A percentile compares a stretch with the other conserved stretches of the same genome.
phyloP scores from a whole-genome alignment of 2,113 vertebrate genomes.

The Orcinus orca region DNA sequence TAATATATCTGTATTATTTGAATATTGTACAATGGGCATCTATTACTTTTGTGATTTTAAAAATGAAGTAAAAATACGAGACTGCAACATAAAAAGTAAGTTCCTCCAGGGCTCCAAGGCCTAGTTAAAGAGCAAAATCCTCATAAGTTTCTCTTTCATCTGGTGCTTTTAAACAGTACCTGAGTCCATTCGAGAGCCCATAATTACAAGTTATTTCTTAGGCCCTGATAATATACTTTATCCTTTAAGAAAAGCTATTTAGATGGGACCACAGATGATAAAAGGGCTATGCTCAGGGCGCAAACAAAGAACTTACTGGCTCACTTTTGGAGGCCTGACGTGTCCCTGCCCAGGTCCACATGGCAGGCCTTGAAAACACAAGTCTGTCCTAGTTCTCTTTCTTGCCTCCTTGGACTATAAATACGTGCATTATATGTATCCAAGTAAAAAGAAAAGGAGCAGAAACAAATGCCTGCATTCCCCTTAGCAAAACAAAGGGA shows the following conservation, averaged over 20 bases:
- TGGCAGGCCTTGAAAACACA: background rate
- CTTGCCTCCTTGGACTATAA: slow-evolving; percentile 17
- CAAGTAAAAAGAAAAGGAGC: slow-evolving; percentile 41
- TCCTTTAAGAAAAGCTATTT: slow-evolving; percentile 43
- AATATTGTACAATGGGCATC: background rate
- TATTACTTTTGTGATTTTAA: background rate
- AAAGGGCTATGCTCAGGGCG: slow-evolving; percentile 32
- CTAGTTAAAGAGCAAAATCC: background rate
- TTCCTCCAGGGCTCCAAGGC: background rate
- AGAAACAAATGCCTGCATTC: background rate
- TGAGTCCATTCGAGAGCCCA: background rate
- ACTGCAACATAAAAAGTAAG: background rate
- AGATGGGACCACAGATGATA: slow-evolving; percentile 2
- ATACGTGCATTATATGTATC: background rate
- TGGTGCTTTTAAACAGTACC: slow-evolving; percentile 39
- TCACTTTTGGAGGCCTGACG: background rate
- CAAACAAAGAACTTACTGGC: slow-evolving; percentile 28
- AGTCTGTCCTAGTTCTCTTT: background rate
- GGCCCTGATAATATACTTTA: background rate
- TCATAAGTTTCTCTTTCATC: slow-evolving; percentile 23
- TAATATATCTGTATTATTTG: background rate
- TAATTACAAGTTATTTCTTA: slow-evolving; percentile 49
- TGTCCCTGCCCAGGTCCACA: background rate
- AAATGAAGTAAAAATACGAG: slow-evolving; percentile 30
- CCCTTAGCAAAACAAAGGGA: slow-evolving; percentile 45